Conservation (phyloP, 2,888 invertebrate species). For the Chloromyia formosa region DNA sequence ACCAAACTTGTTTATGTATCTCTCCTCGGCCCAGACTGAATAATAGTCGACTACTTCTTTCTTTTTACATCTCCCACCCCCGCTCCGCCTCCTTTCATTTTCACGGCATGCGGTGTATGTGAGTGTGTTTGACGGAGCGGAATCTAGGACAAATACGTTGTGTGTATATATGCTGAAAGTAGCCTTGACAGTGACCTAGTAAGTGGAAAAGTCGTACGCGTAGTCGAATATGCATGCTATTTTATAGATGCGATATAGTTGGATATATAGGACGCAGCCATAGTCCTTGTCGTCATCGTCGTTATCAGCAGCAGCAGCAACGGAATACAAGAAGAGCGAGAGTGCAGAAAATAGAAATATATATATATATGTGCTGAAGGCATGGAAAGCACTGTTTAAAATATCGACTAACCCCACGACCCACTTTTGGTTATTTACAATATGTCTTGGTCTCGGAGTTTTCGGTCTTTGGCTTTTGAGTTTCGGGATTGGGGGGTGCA, state of each 20-base stretch:
- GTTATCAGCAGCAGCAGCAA: neutral
- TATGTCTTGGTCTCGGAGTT: neutral
- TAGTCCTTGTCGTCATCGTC: neutral
- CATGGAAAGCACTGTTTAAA: neutral
- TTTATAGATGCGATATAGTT: neutral
- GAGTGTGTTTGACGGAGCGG: no score
- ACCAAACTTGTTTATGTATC: constrained; percentile 17
- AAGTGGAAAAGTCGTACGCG: constrained; percentile 34
- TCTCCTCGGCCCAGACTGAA: constrained; percentile 5
- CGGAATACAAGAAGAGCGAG: neutral
- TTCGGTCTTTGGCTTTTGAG: neutral
- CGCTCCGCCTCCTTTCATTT: neutral
- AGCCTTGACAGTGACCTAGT: constrained; percentile 58
- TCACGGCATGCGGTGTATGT: no score
- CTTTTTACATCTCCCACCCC: constrained; percentile 2
- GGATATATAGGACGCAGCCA: neutral
- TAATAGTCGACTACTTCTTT: constrained; percentile 25
- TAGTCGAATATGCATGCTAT: constrained; percentile 16
- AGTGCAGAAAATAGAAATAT: constrained; percentile 29
- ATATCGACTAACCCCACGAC: neutral
- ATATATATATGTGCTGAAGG: no score
- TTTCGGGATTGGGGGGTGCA: neutral
- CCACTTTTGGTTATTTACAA: neutral
- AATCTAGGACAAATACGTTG: neutral
- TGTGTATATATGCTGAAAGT: constrained; percentile 49